Base-by-base conservation (phyloP, 2,113 vertebrate species). In the Engraulis encrasicolus region DNA sequence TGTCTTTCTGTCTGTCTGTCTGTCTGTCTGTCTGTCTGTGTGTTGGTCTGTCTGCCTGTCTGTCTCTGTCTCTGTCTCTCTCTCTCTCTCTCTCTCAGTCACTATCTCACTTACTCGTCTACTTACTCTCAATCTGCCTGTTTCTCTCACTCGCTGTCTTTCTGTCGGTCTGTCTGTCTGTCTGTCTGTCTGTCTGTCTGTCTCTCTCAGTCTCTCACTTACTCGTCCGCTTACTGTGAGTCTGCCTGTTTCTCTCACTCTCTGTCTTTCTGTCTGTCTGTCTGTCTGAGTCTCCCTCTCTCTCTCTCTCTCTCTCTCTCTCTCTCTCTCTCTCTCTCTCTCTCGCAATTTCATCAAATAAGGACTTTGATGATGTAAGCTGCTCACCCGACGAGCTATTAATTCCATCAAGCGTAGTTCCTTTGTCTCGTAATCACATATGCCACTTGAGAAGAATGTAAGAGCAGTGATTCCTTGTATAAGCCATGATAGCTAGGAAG, bases 391-490 rank as follows among this genome's bases (percentile, higher is more conserved):
- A 78, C 54, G 74, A 88, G 87, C 50, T 79, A 81, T 80, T 89
- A 78, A 79, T 82, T 79, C 83, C 20, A 66, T 81, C 79, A 83
- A 80, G 86, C 38, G 0, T 58, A 77, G 58, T 50, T 40, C 61
- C 54, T 61, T 84, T 81, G 78, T 83, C 61, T 81, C 3, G 40
- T 78, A 87, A 89, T 91, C 87, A 89, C 87, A 83, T 80, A 88
- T 87, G 83, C 49, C 37, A 85, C 79, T 82, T 83, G 83, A n/a
- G n/a, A 84, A 84, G 80, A 90, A 84, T 88, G 86, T 87, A 85
- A 89, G 85, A 85, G 86, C 82, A 20, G 78, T 6, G 54, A 66
- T 79, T 82, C 86, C 79, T 50, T n/a, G 77, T 15, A 61, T 54
- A 82, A 86, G 78, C 79, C 83, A 18, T 90, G 84, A 78, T 23